Percentiles rank a stretch among this genome's conserved stretches.
These are phyloP conservation scores for Ginglymostoma cirratum DNA, from an alignment of 2,113 vertebrate genomes.

Conservation along the genomic window DNA sequence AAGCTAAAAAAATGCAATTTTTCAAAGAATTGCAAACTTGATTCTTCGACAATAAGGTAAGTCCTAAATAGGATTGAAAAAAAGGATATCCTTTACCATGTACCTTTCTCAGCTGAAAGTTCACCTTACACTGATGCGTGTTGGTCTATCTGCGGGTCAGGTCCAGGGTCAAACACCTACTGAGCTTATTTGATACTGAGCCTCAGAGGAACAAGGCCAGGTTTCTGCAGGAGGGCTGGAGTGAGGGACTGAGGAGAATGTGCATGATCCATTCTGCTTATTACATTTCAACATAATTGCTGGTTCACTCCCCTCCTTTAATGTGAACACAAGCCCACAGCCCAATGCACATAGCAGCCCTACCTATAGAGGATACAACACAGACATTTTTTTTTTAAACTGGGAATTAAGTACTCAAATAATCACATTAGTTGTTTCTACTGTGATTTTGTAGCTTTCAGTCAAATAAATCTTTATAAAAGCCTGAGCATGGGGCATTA, in stretches of 20 bases:
- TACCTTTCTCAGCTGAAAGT: not conserved
- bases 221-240: not conserved
- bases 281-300: not conserved
- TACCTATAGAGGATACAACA: not conserved
- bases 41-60: not conserved
- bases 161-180: not conserved
- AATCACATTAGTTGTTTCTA: not conserved
- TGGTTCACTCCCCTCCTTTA: not conserved
- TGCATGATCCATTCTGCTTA: not conserved
- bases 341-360: not conserved
- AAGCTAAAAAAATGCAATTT: not conserved
- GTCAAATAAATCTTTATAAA: not conserved
- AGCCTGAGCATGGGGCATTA: not conserved
- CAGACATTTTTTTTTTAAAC: not conserved
- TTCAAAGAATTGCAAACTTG: not conserved
- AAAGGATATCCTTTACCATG: not conserved
- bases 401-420: not conserved
- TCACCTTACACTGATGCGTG: not conserved
- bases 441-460: not conserved
- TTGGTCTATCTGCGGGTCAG: no score
- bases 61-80: no score
- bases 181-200: not conserved
- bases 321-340: not conserved
- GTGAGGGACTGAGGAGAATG: not conserved
- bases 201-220: not conserved